Conservation (phyloP, 2,888 invertebrate genomes). For the Globia sparganii region DNA sequence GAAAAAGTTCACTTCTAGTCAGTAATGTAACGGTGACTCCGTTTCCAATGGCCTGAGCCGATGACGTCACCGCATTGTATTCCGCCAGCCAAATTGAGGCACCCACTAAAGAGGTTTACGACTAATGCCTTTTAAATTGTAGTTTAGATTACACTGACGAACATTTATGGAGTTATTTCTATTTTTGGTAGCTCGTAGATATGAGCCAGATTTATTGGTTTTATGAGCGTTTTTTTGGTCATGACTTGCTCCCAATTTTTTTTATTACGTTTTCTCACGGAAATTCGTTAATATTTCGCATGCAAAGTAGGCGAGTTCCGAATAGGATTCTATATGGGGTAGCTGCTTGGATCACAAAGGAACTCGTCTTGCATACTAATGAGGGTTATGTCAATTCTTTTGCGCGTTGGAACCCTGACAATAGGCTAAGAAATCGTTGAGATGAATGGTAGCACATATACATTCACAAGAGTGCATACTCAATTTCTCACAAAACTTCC, state of each 20-base stretch:
- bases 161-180: slow-evolving; percentile 34
- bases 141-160: slow-evolving; percentile 46
- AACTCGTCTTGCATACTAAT: slow-evolving; percentile 34
- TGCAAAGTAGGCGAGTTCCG: slow-evolving; percentile 16
- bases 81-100: slow-evolving; percentile 45
- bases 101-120: slow-evolving; percentile 46
- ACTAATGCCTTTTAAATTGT: slow-evolving; percentile 63
- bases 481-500: slow-evolving; percentile 31
- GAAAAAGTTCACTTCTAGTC: slow-evolving; percentile 33
- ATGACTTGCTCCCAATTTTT: not conserved
- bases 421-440: slow-evolving; percentile 17
- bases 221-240: slow-evolving; percentile 8
- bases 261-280: slow-evolving; percentile 20
- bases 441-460: slow-evolving; percentile 17
- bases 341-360: slow-evolving; percentile 35
- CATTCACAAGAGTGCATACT: slow-evolving; percentile 30
- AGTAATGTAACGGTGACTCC: slow-evolving; percentile 31
- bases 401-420: slow-evolving; percentile 26
- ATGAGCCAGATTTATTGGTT: slow-evolving; percentile 20
- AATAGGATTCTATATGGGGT: slow-evolving; percentile 24
- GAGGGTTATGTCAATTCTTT: slow-evolving; percentile 35
- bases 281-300: slow-evolving; percentile 39
- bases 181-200: slow-evolving; percentile 29
- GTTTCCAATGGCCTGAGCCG: slow-evolving; percentile 29
- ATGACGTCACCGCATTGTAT: slow-evolving; percentile 50